Evolutionary conservation across 2,113 vertebrate species (phyloP).

Genomic region (Pseudorhombus dupliciocellatus): DNA sequence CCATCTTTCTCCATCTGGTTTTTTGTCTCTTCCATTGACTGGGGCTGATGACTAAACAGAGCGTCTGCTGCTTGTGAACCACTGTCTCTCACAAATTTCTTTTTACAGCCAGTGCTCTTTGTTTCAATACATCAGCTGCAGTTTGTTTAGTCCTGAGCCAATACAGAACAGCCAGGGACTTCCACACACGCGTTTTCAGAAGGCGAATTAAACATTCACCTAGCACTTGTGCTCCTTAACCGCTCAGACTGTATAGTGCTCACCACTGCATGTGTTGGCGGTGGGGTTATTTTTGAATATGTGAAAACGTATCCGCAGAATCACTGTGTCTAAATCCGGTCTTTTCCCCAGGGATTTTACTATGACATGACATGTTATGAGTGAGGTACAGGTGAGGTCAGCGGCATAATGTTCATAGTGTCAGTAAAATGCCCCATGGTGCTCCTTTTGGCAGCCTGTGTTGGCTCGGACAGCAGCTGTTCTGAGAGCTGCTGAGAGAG

Average conservation of each 20-base stretch:
- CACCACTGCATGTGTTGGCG: slow-evolving; percentile 47
- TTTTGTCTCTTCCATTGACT: slow-evolving; percentile 60
- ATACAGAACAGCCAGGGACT: slow-evolving; percentile 23
- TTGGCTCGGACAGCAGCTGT: background rate
- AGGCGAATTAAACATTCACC: slow-evolving; percentile 46
- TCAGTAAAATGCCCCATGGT: slow-evolving; percentile 4
- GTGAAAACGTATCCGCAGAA: slow-evolving; percentile 22
- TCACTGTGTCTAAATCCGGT: slow-evolving; percentile 25
- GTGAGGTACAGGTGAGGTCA: slow-evolving; percentile 22
- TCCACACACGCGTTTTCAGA: background rate
- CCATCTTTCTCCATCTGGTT: slow-evolving; percentile 5
- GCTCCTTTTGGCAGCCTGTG: slow-evolving; percentile 26
- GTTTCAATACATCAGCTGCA: background rate
- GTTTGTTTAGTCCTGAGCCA: too few relatives aligned
- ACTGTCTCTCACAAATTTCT: slow-evolving; percentile 37
- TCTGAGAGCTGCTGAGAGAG: background rate
- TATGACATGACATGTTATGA: slow-evolving; percentile 12
- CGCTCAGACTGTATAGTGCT: slow-evolving; percentile 4
- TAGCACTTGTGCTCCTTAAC: background rate
- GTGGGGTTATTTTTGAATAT: slow-evolving; percentile 49
- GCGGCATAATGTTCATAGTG: slow-evolving; percentile 6
- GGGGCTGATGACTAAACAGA: slow-evolving; percentile 72
- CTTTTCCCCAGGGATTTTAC: slow-evolving; percentile 5
- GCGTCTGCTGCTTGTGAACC: slow-evolving; percentile 19
- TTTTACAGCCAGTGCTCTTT: slow-evolving; percentile 20